Evolutionary conservation across 2,113 vertebrate genomes (phyloP).

Genomic region (Camelus bactrianus): DNA sequence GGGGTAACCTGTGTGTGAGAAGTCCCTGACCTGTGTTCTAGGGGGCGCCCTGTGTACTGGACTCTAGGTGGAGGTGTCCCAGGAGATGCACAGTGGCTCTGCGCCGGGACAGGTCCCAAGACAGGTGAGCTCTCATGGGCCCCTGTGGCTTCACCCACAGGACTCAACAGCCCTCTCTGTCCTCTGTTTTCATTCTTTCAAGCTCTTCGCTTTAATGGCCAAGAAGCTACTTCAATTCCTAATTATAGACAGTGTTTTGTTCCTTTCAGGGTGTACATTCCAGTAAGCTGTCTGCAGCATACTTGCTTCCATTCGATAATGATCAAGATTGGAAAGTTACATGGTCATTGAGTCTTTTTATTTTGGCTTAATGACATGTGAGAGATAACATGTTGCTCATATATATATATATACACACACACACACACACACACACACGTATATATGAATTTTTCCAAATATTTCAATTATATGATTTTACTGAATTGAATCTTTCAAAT

Average conservation of each 20-base stretch:
- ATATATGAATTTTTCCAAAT: background rate
- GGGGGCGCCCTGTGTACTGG: background rate
- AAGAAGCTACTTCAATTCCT: slow-evolving; percentile 27
- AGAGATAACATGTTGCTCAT: slow-evolving; percentile 70
- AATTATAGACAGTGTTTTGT: slow-evolving; percentile 57
- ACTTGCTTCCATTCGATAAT: background rate
- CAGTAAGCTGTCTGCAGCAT: background rate
- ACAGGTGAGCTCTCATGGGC: background rate
- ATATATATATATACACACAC: too few relatives aligned
- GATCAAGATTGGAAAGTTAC: slow-evolving; percentile 41
- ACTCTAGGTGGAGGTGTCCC: background rate
- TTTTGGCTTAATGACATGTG: slow-evolving; percentile 71
- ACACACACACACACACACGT: too few relatives aligned
- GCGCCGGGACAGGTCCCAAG: too few relatives aligned
- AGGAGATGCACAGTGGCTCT: background rate
- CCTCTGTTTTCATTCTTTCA: slow-evolving; percentile 38
- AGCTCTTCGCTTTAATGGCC: slow-evolving; percentile 30
- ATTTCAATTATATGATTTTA: background rate
- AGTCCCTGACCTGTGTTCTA: background rate
- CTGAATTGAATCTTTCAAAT: too few relatives aligned
- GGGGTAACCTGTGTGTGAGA: background rate
- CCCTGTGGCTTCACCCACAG: fast-evolving
- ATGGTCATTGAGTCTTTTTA: slow-evolving; percentile 63
- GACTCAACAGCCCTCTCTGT: background rate
- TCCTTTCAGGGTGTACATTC: slow-evolving; percentile 48